Percentiles rank a stretch among this genome's conserved stretches.
These are phyloP conservation scores for Spatula clypeata DNA, from an alignment of 2,797 vertebrate genomes.

Conservation along the genomic window DNA sequence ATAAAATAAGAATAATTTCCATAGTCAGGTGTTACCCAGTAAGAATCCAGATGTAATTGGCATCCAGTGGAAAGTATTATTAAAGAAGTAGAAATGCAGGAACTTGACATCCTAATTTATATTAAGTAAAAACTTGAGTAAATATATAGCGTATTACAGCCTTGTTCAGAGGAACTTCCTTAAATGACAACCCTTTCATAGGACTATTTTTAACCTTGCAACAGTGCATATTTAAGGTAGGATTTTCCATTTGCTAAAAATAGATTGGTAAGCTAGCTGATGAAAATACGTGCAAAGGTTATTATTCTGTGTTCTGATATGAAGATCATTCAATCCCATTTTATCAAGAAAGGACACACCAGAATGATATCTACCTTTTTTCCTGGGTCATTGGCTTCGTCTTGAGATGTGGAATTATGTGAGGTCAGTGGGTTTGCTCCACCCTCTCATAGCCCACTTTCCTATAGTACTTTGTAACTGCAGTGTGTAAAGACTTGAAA, in stretches of 20 bases:
- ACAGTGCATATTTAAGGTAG: background rate
- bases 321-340: background rate
- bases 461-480: background rate
- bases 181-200: background rate
- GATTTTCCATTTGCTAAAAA: background rate
- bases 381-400: background rate
- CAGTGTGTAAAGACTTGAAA: background rate
- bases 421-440: background rate
- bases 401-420: accelerated
- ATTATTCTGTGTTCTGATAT: background rate
- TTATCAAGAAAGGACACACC: background rate
- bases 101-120: background rate
- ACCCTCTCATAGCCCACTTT: background rate
- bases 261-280: background rate
- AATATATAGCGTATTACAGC: background rate
- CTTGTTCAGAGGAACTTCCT: background rate
- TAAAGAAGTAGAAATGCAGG: background rate
- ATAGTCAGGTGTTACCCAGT: background rate
- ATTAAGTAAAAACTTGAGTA: background rate
- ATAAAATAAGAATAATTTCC: conserved; percentile 8
- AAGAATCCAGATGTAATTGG: background rate
- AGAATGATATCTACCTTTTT: background rate
- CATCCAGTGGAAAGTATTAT: background rate
- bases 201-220: background rate
- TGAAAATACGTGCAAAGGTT: background rate